phyloP scores from a whole-genome alignment of 2,113 vertebrate genomes.

The Phoxinus phoxinus region DNA sequence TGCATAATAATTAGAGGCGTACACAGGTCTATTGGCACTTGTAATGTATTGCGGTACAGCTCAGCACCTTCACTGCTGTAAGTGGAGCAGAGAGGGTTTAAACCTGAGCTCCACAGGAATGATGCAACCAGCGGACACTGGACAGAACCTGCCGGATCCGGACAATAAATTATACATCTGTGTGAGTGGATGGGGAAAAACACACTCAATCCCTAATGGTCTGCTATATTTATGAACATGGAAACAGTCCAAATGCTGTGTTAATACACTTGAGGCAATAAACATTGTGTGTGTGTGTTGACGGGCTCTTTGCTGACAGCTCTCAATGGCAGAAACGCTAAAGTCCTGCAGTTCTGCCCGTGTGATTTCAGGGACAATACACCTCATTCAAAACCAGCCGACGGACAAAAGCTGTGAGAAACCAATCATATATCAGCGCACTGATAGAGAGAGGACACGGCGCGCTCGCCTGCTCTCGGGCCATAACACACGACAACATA shows the following conservation, averaged over 20 bases:
- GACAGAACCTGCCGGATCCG: not conserved
- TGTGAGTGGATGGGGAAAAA: not conserved
- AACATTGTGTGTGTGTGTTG: not conserved
- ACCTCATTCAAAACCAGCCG: not conserved
- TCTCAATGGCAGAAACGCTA: slow-evolving; percentile 8
- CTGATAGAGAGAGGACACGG: slow-evolving; percentile 18
- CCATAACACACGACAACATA: slow-evolving; percentile 2
- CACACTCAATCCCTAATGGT: not conserved
- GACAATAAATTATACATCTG: not conserved
- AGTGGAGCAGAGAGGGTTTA: not conserved
- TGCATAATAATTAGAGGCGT: not conserved
- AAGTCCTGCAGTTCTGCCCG: slow-evolving; percentile 14
- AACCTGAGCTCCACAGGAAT: not conserved
- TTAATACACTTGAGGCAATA: slow-evolving; percentile 17
- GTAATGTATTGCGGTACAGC: not conserved
- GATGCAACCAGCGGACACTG: slow-evolving; percentile 29
- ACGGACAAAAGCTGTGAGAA: not conserved
- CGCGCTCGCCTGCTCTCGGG: slow-evolving; percentile 22
- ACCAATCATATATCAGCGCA: slow-evolving; percentile 43
- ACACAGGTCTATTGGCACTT: not conserved
- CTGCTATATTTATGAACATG: slow-evolving; percentile 3
- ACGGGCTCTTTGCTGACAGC: slow-evolving; percentile 21
- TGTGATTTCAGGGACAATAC: slow-evolving; percentile 34
- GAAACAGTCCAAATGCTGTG: not conserved
- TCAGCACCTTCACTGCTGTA: not conserved